A percentile compares a stretch with the other conserved stretches of the same genome.
These are phyloP conservation scores for Aplocera efformata DNA, from an alignment of 2,888 invertebrate genomes.

Conservation along the genomic window DNA sequence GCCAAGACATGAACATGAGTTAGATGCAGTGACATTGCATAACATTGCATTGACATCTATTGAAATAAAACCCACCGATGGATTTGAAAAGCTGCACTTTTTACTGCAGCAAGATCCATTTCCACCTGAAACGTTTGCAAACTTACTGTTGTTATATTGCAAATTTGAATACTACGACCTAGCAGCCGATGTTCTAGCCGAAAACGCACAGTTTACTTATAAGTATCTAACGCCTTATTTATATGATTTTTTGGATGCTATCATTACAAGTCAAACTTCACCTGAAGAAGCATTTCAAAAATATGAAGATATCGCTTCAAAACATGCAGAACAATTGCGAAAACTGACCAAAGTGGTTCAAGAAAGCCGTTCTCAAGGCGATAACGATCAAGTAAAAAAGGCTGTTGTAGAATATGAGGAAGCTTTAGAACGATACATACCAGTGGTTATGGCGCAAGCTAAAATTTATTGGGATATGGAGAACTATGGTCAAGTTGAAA, in stretches of 20 bases:
- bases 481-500: constrained; percentile 97
- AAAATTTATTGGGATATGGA: constrained; percentile 99
- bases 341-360: constrained; percentile 97
- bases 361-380: constrained; percentile 92
- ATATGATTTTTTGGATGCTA: constrained; percentile 96
- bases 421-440: constrained; percentile 94
- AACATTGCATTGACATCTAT: constrained; percentile 96
- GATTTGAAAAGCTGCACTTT: constrained; percentile 92
- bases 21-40: constrained; percentile 98
- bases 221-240: constrained; percentile 96
- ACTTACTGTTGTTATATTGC: constrained; percentile 95
- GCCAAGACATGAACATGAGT: constrained; percentile 96
- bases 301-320: constrained; percentile 95
- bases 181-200: constrained; percentile 98
- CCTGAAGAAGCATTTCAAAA: constrained; percentile 97
- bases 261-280: constrained; percentile 98
- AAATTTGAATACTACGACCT: constrained; percentile 98
- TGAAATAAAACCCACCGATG: constrained; percentile 92
- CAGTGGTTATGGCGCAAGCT: constrained; percentile 99
- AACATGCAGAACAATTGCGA: constrained; percentile 92
- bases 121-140: constrained; percentile 98
- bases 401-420: constrained; percentile 96
- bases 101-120: constrained; percentile 97
- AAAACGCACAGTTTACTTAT: constrained; percentile 97
- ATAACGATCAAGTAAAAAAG: constrained; percentile 93